Evolutionary conservation across 2,113 vertebrate genomes (phyloP).

Genomic region (Cercopithecus mona): DNA sequence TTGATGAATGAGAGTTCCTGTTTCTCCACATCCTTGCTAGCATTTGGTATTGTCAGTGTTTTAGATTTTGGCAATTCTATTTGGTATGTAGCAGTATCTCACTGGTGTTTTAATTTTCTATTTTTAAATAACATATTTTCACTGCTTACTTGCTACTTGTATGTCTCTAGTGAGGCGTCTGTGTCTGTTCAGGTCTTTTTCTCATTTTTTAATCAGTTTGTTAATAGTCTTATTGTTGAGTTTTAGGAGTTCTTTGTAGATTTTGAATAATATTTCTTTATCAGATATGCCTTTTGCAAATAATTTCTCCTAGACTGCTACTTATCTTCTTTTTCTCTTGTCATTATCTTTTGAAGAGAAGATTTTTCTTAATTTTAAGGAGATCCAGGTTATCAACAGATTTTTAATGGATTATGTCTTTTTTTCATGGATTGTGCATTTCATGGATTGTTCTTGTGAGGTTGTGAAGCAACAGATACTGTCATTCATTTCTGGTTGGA

Average conservation of each 20-base stretch:
- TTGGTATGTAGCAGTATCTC: neutral
- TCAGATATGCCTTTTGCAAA: neutral
- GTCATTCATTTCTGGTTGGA: no score
- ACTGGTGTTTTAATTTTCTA: neutral
- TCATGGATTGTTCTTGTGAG: no score
- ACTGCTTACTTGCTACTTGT: neutral
- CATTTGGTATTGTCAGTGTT: neutral
- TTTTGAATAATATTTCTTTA: neutral
- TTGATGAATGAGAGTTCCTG: neutral
- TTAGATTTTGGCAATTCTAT: neutral
- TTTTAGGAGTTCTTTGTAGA: neutral
- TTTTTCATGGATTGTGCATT: neutral
- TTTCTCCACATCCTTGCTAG: neutral
- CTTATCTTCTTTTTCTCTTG: neutral
- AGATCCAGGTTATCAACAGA: neutral
- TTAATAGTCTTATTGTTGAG: neutral
- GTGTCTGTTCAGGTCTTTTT: neutral
- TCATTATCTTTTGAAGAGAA: neutral
- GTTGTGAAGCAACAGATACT: no score
- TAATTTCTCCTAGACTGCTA: no score
- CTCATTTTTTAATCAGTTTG: neutral
- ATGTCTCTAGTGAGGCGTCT: neutral
- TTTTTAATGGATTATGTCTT: neutral
- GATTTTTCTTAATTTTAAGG: neutral
- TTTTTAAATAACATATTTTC: no score